Evolutionary conservation across 2,888 invertebrate genomes (phyloP).

Genomic region (Microctonus aethiopoides): DNA sequence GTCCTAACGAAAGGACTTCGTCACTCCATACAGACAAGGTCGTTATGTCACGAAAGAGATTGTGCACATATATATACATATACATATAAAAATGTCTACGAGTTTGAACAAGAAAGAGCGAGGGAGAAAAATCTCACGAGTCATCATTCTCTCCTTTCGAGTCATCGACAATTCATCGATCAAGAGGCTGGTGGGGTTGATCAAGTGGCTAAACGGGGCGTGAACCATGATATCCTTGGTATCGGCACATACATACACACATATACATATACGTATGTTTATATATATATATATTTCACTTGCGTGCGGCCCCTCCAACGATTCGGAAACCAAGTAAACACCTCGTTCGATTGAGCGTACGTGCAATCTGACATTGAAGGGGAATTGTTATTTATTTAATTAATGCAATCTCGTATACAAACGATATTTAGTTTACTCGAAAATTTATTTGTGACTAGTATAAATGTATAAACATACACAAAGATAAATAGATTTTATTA

Average conservation of each 20-base stretch:
- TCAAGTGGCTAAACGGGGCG: conserved; percentile 5
- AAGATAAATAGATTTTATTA: background rate
- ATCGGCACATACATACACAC: background rate
- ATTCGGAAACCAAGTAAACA: background rate
- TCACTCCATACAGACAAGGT: no score
- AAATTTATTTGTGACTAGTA: background rate
- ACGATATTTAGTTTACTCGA: background rate
- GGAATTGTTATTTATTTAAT: conserved; percentile 37
- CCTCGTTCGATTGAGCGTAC: background rate
- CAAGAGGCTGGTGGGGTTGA: background rate
- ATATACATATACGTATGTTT: background rate
- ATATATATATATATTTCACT: background rate
- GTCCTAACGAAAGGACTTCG: no score
- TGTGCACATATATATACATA: no score
- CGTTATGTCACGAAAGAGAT: no score
- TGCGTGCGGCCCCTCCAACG: background rate
- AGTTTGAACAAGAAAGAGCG: background rate
- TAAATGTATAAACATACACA: background rate
- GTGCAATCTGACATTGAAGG: background rate
- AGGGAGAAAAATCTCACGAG: background rate
- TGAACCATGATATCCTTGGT: background rate
- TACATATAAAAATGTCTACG: no score
- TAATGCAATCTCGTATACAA: conserved; percentile 29
- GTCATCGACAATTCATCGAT: conserved; percentile 26
- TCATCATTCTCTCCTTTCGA: background rate